Conservation (phyloP, 2,888 invertebrate genomes). For the Drosophila colorata region DNA sequence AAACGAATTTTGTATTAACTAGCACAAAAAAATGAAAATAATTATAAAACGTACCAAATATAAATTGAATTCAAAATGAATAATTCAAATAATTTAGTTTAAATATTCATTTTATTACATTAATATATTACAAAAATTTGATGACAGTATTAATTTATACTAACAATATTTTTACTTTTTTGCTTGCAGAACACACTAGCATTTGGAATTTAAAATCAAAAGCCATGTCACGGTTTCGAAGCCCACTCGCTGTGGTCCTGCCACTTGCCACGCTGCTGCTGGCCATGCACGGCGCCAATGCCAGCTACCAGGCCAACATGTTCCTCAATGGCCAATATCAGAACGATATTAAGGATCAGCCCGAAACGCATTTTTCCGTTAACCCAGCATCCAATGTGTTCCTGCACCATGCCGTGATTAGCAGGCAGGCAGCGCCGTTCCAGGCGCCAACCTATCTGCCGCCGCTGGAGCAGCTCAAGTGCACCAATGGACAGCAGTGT, state of each 20-base stretch:
- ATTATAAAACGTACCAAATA: too few relatives aligned
- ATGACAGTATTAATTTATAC: too few relatives aligned
- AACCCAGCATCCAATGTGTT: conserved; percentile 80
- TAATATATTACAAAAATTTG: too few relatives aligned
- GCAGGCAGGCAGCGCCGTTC: conserved; percentile 82
- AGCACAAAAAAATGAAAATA: too few relatives aligned
- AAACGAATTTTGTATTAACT: too few relatives aligned
- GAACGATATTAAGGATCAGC: conserved; percentile 72
- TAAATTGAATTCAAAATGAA: too few relatives aligned
- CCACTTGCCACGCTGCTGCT: conserved; percentile 55
- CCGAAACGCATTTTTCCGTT: conserved; percentile 67
- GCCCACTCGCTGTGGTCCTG: conserved; percentile 56
- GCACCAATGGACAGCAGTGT: conserved; percentile 81
- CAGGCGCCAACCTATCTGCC: conserved; percentile 82
- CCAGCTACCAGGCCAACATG: conserved; percentile 79
- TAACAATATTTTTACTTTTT: neutral
- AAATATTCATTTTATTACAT: too few relatives aligned
- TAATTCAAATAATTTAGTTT: neutral
- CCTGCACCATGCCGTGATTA: conserved; percentile 82
- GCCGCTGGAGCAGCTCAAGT: conserved; percentile 78
- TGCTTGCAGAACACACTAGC: conserved; percentile 13
- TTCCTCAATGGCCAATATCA: conserved; percentile 84
- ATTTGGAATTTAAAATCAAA: conserved; percentile 20
- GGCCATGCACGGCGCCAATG: conserved; percentile 45
- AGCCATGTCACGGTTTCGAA: conserved; percentile 67